Evolutionary conservation across 2,113 vertebrate genomes (phyloP), one percentile per base, ranked within the genome.

Genomic region (Coptodon rendalli): DNA sequence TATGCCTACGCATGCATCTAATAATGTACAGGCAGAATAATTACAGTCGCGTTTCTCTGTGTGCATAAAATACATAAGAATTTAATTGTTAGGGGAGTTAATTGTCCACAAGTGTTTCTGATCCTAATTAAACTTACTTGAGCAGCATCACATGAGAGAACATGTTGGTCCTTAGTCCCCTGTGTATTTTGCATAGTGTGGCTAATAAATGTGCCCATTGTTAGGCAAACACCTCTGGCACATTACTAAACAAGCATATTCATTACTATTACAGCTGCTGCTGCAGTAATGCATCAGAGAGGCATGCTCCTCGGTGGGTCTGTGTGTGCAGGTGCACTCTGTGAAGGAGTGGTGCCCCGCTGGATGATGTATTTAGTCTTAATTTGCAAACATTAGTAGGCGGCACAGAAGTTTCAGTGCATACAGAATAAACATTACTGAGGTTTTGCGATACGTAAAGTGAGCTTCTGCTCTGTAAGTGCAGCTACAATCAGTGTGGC

Each of bases 301-400:
- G 9, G 45, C 27, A 3, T 6, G 5, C 50, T 36, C 29, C 53
- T 34, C 27, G 2, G 17, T 66, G 59, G 81, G 16, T 31, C 14
- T 6, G 29, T 27, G 66, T 83, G 50, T 82, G 50, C 87, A 89
- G 89, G 89, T 90, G 89, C 79, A 22, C 80, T 22, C 2, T 6
- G 61, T 87, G 24, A 87, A 82, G 90, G 76, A 87, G 85, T 16
- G 45, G 76, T 81, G 52, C 16, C 22, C 86, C 0, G 1, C 40
- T 57, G 54, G 52, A 56, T 89, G 84, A 36, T 27, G 83, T 86
- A 54, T 80, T 59, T 29, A 24, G 50, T 24, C 56, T 52, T 89
- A 5, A 94, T 92, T 89, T 89, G 81, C 27, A 91, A 90, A 88
- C 91, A 91, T 91, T 79, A 91, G 34, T 9, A 1, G 56, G 48